A percentile compares a stretch with the other conserved stretches of the same genome.
phyloP scores from a whole-genome alignment of 1,140 invertebrate species.

The Listronotus bonariensis region DNA sequence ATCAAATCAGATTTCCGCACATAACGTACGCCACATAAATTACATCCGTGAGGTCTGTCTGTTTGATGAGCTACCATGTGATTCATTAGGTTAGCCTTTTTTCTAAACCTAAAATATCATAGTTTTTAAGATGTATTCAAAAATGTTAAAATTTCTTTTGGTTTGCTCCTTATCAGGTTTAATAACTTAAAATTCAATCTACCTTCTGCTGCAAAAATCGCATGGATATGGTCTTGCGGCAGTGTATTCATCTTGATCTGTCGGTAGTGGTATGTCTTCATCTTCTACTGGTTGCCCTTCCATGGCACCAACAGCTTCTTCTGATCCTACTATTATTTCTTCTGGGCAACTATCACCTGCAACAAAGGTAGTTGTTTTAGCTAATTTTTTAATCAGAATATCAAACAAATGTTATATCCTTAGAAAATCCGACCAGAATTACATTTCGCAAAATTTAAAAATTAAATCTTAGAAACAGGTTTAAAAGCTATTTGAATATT shows the following conservation, averaged over 20 bases:
- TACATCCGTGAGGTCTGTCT: slow-evolving; percentile 75
- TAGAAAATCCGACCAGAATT: too few species aligned
- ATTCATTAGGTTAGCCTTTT: slow-evolving; percentile 80
- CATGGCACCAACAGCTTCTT: slow-evolving; percentile 62
- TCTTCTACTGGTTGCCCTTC: slow-evolving; percentile 68
- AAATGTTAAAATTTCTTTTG: too few species aligned
- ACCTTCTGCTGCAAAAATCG: slow-evolving; percentile 78
- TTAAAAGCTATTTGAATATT: too few species aligned
- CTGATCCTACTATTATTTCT: slow-evolving; percentile 52
- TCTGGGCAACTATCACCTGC: slow-evolving; percentile 47
- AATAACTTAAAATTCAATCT: not conserved
- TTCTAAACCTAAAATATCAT: slow-evolving; percentile 63
- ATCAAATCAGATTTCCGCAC: slow-evolving; percentile 77
- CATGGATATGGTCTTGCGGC: slow-evolving; percentile 81
- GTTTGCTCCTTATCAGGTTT: too few species aligned
- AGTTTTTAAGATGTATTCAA: not conserved
- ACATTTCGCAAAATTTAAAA: too few species aligned
- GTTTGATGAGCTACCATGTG: slow-evolving; percentile 84
- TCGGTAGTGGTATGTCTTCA: slow-evolving; percentile 75
- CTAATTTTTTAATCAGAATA: too few species aligned
- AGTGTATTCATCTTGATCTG: slow-evolving; percentile 81
- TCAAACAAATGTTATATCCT: too few species aligned
- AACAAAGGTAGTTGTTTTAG: too few species aligned
- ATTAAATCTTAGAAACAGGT: too few species aligned
- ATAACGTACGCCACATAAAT: slow-evolving; percentile 77